Evolutionary conservation across 2,797 vertebrate genomes (phyloP).

Genomic region (Chaenodraco wilsoni): DNA sequence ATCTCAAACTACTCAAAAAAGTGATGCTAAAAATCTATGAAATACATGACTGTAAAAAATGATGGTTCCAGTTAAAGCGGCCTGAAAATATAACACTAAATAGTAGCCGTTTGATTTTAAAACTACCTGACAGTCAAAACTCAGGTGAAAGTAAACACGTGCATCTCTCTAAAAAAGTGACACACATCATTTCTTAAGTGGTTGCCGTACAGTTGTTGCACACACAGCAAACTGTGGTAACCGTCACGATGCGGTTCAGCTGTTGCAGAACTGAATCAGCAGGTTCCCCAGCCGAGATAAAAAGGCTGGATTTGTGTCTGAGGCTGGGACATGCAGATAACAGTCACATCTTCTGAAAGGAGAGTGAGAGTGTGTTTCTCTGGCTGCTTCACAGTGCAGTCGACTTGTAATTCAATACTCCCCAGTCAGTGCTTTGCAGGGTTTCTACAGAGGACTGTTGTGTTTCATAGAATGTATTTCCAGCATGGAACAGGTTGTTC

Average conservation of each 20-base stretch:
- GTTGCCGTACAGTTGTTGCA: constrained; percentile 40
- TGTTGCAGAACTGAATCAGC: constrained; percentile 53
- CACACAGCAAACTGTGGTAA: constrained; percentile 53
- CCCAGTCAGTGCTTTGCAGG: constrained; percentile 74
- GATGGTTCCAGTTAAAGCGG: neutral
- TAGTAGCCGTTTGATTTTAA: neutral
- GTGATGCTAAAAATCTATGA: neutral
- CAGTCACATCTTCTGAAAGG: constrained; percentile 63
- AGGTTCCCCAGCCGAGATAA: constrained; percentile 48
- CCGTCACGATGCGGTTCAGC: constrained; percentile 42
- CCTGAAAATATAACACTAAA: neutral
- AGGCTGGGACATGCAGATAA: constrained; percentile 55
- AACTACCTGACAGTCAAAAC: constrained; percentile 19
- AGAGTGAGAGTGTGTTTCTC: constrained; percentile 56
- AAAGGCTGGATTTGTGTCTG: constrained; percentile 44
- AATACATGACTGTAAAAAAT: neutral
- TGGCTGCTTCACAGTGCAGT: constrained; percentile 56
- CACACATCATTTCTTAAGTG: constrained; percentile 20
- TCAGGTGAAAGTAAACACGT: neutral
- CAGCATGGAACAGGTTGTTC: constrained; percentile 80
- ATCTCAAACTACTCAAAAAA: neutral
- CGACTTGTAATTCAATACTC: constrained; percentile 74
- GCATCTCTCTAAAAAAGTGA: constrained; percentile 6
- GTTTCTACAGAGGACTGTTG: constrained; percentile 75
- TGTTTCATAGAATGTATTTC: constrained; percentile 81